phyloP scores from a whole-genome alignment of 2,113 vertebrate species.

The Orientallactaga bullata region DNA sequence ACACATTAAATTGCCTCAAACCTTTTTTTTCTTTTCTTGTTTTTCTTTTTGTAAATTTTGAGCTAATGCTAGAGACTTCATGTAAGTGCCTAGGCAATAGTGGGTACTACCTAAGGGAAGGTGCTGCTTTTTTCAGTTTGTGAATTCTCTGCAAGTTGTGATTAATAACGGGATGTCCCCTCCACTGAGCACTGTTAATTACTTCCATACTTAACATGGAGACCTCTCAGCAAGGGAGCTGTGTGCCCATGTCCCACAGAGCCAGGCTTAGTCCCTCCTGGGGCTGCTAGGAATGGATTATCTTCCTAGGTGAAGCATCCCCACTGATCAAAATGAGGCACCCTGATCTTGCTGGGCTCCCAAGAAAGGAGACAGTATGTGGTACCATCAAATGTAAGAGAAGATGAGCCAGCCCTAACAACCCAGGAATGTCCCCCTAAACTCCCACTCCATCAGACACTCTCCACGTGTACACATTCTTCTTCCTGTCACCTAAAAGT shows the following conservation, averaged over 20 bases:
- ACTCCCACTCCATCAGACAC: not conserved
- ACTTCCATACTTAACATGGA: constrained; percentile 59
- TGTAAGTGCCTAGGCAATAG: not conserved
- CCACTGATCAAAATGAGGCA: not conserved
- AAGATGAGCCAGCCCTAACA: not conserved
- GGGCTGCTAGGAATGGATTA: constrained; percentile 47
- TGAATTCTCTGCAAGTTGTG: constrained; percentile 50
- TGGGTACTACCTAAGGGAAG: not conserved
- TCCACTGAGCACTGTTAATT: constrained; percentile 67
- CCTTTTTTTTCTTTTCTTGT: not conserved
- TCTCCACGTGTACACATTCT: not conserved
- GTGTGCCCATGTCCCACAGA: not conserved
- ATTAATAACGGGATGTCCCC: constrained; percentile 54
- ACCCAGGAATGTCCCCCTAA: constrained; percentile 1
- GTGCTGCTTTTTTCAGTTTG: not conserved
- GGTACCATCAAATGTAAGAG: constrained; percentile 18
- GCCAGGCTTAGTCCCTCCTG: constrained; percentile 20
- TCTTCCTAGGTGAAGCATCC: not conserved
- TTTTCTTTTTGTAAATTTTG: not conserved
- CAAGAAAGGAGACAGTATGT: not conserved
- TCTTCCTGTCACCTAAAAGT: not conserved
- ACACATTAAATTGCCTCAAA: not conserved
- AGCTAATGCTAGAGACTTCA: not conserved
- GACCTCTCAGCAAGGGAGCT: constrained; percentile 37
- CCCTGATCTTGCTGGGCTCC: constrained; percentile 18